A percentile compares a stretch with the other conserved stretches of the same genome.
These are phyloP conservation scores for Acronicta psi DNA, from an alignment of 2,888 invertebrate genomes.

Conservation along the genomic window DNA sequence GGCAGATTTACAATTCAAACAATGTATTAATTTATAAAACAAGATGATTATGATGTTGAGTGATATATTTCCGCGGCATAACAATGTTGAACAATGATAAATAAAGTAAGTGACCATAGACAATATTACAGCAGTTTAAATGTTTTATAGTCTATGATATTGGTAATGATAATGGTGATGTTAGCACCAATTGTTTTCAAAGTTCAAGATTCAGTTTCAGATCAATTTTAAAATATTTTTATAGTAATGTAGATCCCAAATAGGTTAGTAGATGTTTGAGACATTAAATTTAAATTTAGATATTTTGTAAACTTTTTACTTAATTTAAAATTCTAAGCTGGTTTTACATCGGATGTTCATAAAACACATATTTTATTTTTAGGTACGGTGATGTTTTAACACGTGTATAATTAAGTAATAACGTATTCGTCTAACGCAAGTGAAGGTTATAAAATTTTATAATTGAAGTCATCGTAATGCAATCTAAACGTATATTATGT, in stretches of 20 bases:
- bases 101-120: neutral
- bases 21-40: slow-evolving; percentile 9
- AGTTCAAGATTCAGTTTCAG: too few species aligned
- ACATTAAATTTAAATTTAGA: too few species aligned
- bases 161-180: too few species aligned
- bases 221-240: too few species aligned
- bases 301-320: neutral
- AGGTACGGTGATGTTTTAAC: neutral
- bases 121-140: neutral
- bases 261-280: too few species aligned
- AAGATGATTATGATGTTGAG: slow-evolving; percentile 4
- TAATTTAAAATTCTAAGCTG: slow-evolving; percentile 15
- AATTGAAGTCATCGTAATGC: slow-evolving; percentile 22
- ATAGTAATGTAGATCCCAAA: too few species aligned
- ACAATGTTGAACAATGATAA: neutral
- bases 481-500: slow-evolving; percentile 24
- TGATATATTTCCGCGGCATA: slow-evolving; percentile 10
- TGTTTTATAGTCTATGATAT: too few species aligned
- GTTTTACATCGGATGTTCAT: slow-evolving; percentile 10
- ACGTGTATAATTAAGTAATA: slow-evolving; percentile 19
- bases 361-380: slow-evolving; percentile 13
- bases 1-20: slow-evolving; percentile 3
- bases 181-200: too few species aligned
- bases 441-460: slow-evolving; percentile 36
- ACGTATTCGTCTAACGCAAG: slow-evolving; percentile 11